Conservation (phyloP, 2,113 vertebrate species). For the Mormyrus lacerda region DNA sequence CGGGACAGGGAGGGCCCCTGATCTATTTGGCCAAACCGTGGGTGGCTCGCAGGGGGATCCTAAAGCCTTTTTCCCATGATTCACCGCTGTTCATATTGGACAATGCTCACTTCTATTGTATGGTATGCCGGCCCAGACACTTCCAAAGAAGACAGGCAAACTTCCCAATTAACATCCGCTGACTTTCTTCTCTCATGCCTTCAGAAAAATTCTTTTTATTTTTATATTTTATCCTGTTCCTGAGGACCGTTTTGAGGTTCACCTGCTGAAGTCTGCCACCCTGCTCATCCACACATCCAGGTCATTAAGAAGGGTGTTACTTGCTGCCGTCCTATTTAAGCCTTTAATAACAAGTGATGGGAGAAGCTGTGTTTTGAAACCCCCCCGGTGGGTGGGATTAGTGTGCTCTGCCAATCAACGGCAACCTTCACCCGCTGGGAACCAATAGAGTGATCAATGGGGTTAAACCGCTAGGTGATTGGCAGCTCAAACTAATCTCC, state of each 20-base stretch:
- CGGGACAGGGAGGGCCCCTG: neutral
- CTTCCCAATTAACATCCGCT: neutral
- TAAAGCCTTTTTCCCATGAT: neutral
- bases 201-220: neutral
- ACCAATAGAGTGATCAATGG: neutral
- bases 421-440: neutral
- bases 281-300: constrained; percentile 30
- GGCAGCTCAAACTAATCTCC: neutral
- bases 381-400: neutral
- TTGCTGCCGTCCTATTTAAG: neutral
- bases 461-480: neutral
- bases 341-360: neutral
- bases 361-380: neutral
- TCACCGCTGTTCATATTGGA: neutral
- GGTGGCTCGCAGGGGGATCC: neutral
- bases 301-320: constrained; percentile 30
- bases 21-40: neutral
- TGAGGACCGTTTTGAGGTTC: neutral
- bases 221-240: neutral
- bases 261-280: neutral
- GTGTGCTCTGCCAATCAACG: neutral
- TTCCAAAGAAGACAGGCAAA: neutral
- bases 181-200: neutral
- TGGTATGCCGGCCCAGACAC: neutral
- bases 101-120: neutral